Evolutionary conservation across 2,797 vertebrate species (phyloP).

Genomic region (Tokudaia muenninki): DNA sequence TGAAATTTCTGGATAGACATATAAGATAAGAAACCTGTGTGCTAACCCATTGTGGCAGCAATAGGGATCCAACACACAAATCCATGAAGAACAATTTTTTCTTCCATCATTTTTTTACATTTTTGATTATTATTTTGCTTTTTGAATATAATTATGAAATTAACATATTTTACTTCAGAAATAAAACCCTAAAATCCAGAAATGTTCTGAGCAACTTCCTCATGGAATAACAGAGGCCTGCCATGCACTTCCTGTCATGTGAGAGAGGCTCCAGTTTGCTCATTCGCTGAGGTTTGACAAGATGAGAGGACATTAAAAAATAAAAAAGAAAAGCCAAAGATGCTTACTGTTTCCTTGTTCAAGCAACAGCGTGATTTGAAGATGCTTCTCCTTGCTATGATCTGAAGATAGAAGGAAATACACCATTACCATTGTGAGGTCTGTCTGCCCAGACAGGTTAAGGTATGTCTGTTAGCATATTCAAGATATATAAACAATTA

Average conservation of each 20-base stretch:
- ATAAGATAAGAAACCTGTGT: not conserved
- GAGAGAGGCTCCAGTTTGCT: not conserved
- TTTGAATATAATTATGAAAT: slow-evolving; percentile 49
- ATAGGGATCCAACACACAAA: not conserved
- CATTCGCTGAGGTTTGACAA: not conserved
- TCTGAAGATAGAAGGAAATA: slow-evolving; percentile 85
- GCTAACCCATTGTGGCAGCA: not conserved
- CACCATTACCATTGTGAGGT: not conserved
- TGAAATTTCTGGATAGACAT: not conserved
- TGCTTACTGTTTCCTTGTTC: slow-evolving; percentile 87
- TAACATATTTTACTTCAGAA: slow-evolving; percentile 1
- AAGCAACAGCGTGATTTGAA: slow-evolving; percentile 82
- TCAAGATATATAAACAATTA: not conserved
- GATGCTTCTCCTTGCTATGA: slow-evolving; percentile 91
- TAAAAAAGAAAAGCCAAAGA: not conserved
- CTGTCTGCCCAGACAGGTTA: not conserved
- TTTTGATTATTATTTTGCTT: not conserved
- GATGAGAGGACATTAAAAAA: not conserved
- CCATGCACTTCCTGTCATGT: not conserved
- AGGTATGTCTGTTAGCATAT: not conserved
- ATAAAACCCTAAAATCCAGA: slow-evolving; percentile 5
- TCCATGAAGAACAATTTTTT: not conserved
- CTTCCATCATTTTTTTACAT: not conserved
- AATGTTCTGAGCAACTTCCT: slow-evolving; percentile 7
- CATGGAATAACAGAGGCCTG: not conserved